Conservation (phyloP, 2,113 vertebrate species). For the Ardeotis arabs region DNA sequence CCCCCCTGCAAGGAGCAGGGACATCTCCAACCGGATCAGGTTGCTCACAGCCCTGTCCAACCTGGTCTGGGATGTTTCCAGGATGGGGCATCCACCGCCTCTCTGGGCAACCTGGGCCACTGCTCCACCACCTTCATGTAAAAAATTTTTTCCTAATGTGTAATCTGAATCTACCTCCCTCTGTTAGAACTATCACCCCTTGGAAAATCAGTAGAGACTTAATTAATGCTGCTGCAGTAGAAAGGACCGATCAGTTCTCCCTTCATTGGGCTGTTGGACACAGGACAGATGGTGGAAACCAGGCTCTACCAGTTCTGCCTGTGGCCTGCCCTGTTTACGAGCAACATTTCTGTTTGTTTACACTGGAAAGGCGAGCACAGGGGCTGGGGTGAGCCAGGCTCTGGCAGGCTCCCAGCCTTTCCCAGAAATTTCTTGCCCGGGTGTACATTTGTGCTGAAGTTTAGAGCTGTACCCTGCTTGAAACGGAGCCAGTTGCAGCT, state of each 20-base stretch:
- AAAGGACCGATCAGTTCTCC: not conserved
- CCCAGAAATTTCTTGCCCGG: not conserved
- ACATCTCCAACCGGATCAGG: no score
- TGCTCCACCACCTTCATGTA: no score
- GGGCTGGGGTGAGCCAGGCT: not conserved
- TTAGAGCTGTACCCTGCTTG: not conserved
- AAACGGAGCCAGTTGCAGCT: fast-evolving
- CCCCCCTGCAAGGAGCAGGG: no score
- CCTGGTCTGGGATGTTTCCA: no score
- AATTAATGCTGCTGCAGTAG: not conserved
- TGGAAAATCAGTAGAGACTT: not conserved
- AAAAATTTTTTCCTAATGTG: no score
- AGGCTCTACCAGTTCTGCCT: not conserved
- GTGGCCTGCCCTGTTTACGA: not conserved
- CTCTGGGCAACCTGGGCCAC: no score
- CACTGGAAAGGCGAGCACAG: not conserved
- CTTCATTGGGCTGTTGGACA: not conserved
- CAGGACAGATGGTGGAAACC: not conserved
- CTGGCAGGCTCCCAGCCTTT: not conserved
- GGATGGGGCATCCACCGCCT: no score
- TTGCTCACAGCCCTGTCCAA: no score
- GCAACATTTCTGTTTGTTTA: not conserved
- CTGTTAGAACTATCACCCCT: no score
- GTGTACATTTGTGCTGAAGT: not conserved
- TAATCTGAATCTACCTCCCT: no score